Evolutionary conservation across 2,797 vertebrate species (phyloP), one percentile per base, ranked within the genome.

Genomic region (Epinephelus awoara): DNA sequence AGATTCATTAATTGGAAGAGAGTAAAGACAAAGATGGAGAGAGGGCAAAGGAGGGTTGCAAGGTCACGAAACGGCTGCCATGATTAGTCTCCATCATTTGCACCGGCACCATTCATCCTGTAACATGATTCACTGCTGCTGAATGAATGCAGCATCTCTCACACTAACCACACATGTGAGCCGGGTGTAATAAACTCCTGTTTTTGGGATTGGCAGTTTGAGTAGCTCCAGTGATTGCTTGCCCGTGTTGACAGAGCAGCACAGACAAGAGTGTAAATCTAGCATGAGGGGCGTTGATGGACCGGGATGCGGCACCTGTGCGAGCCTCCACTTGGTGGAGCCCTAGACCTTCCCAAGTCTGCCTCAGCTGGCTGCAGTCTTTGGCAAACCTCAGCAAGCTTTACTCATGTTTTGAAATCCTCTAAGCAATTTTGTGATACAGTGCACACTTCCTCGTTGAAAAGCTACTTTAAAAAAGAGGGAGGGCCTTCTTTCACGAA

Each of bases 311-410:
- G 46, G 88, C 70, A 83, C 14, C 66, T 70, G 71, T 29, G 5
- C 64, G 42, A 76, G 13, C 54, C 61, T 80, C 96, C 96, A 96
- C 95, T 95, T 95, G 96, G 95, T 93, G 96, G 95, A 94, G 95
- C 95, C 94, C 95, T 93, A 91, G 93, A 90, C 92, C 95, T 95
- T 94, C 85, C 56, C 40, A 56, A 84, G 50, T 19, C 64, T 57
- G 67, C 29, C 75, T 29, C 13, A 5, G 3, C 58, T 13, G 78
- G 75, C 89, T 80, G 87, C 91, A 86, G 89, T 83, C 91, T 68
- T 17, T 82, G 88, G 80, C 84, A 91, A 70, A 86, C 89, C 89
- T 91, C 90, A 84, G 80, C 88, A 76, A 90, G 90, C 90, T 90
- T 87, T 89, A 84, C 88, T 91, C 88, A 85, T 93, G 91, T 86